Evolutionary conservation across 2,113 vertebrate species (phyloP).

Genomic region (Meleagris gallopavo): DNA sequence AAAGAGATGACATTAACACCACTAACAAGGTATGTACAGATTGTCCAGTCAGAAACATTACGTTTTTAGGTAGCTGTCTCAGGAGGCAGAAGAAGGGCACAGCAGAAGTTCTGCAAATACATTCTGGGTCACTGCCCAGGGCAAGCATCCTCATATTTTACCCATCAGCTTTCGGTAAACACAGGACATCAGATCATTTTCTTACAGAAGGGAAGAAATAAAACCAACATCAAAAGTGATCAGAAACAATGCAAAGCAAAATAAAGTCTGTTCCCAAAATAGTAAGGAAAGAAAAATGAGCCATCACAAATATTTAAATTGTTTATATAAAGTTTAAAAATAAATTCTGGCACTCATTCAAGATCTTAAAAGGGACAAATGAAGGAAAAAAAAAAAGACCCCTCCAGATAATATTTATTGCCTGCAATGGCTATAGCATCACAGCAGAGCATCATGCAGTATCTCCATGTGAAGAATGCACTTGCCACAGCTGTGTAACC

Average conservation of each 20-base stretch:
- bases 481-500: background rate
- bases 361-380: constrained; percentile 33
- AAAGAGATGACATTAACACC: background rate
- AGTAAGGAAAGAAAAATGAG: constrained; percentile 32
- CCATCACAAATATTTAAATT: constrained; percentile 46
- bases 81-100: background rate
- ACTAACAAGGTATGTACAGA: background rate
- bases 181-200: background rate
- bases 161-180: background rate
- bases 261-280: constrained; percentile 7
- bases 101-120: background rate
- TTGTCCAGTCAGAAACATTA: background rate
- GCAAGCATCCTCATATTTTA: background rate
- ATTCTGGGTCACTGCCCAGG: background rate
- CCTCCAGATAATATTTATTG: background rate
- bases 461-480: background rate
- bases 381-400: background rate
- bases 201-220: background rate
- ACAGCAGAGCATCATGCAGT: background rate
- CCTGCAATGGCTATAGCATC: background rate
- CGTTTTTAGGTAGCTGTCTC: background rate
- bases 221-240: background rate
- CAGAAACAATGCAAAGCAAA: background rate
- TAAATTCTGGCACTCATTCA: constrained; percentile 5
- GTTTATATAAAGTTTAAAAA: constrained; percentile 56